Base-by-base conservation (phyloP, 2,888 invertebrate genomes). In the Lithophane leautieri region DNA sequence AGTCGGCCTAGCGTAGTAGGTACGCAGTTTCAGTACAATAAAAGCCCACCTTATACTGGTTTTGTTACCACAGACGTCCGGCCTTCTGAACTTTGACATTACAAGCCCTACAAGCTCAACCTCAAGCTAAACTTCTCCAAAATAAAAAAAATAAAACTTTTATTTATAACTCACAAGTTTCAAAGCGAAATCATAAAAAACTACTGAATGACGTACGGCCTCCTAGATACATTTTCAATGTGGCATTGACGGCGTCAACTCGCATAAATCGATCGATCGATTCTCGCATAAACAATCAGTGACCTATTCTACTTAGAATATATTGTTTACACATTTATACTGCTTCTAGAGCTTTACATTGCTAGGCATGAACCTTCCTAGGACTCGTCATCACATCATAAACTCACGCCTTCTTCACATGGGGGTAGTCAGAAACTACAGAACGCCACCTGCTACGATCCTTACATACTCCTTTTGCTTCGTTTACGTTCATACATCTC, bases 221-320 rank as follows among this genome's bases (percentile, higher is more conserved):
- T 34, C 16, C 44, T 28, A 16, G 12, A 40, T 72, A 72, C 50
- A 34, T 54, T 54, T 44, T 7, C 2, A 60, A 73, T 42, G 42
- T 19, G 28, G 50, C 58, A 50, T 71, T 71, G 25, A 47, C 25
- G 40, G 14, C 73, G 40, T 70, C 44, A 47, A 25, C n/a, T 19
- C 11, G 3, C 34, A 11, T 19, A 16, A 19, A 50, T 22, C 60
- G 40, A 73, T 70, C 25, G 25, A 47, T 71, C 3, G n/a, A 58
- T 25, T 40, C 34, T 6, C 8, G 14, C 34, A 25, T 42, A 25
- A 65, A n/a, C 12, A 70, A 34, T 60, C 16, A n/a, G 47, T 63
- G 65, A 14, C 65, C 63, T 70, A 70, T 28, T 47, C n/a, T n/a
- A 34, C 34, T 4, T 6, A 47, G 47, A 12, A 19, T 16, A 44